phyloP scores from a whole-genome alignment of 2,797 vertebrate genomes.

The Neomorphus geoffroyi region DNA sequence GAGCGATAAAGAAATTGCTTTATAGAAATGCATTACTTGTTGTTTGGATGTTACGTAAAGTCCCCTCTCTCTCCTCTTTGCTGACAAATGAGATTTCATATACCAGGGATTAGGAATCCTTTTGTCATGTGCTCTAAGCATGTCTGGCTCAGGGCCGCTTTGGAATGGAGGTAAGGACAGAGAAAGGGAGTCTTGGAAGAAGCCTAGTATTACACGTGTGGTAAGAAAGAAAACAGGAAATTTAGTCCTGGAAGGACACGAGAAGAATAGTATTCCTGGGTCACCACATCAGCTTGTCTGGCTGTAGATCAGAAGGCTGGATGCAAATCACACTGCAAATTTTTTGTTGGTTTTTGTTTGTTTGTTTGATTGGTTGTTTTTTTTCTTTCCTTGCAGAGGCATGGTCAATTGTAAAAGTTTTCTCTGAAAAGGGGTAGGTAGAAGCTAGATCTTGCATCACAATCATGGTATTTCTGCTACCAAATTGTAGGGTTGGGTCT shows the following conservation, averaged over 20 bases:
- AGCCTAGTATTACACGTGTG: not conserved
- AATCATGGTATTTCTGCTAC: not conserved
- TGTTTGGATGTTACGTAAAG: not conserved
- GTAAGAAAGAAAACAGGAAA: not conserved
- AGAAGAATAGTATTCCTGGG: not conserved
- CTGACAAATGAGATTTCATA: not conserved
- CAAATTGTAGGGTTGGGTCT: not conserved
- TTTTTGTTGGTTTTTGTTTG: not conserved
- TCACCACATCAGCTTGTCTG: not conserved
- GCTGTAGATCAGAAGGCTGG: not conserved
- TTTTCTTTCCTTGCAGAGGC: not conserved
- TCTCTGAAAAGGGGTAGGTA: not conserved
- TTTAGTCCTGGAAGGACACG: not conserved
- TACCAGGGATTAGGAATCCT: not conserved
- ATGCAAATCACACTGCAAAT: not conserved
- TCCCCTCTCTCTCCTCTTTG: not conserved
- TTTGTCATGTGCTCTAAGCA: not conserved
- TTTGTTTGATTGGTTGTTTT: no score
- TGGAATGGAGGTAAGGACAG: not conserved
- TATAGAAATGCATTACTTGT: not conserved
- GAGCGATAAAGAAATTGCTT: not conserved
- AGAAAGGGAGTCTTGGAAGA: accelerated
- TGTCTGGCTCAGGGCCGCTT: not conserved
- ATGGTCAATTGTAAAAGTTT: not conserved
- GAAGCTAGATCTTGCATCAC: not conserved